phyloP scores from a whole-genome alignment of 2,113 vertebrate genomes.

The Echinops telfairi region DNA sequence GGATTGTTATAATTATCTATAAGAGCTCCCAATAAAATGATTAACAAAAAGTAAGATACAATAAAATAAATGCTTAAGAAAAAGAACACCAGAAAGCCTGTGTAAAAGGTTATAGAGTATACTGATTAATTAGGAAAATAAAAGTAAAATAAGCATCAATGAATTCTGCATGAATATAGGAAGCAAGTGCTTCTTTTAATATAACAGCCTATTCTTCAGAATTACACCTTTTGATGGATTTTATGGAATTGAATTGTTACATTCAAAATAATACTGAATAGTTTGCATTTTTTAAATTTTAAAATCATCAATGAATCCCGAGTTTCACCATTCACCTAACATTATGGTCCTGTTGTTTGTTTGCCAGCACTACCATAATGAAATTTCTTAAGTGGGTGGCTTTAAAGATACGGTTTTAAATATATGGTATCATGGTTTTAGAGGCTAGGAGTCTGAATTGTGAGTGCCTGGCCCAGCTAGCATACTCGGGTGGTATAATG shows the following conservation, averaged over 20 bases:
- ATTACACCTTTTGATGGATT: slow-evolving; percentile 19
- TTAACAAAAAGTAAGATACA: too few species aligned
- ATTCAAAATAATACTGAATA: neutral
- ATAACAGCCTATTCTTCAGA: neutral
- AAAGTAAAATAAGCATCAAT: too few species aligned
- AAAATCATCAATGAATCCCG: neutral
- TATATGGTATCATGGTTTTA: neutral
- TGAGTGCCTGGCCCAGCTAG: neutral
- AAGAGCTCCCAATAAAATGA: too few species aligned
- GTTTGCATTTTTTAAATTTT: neutral
- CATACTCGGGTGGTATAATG: too few species aligned
- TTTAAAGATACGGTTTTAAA: neutral
- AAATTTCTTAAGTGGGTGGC: neutral
- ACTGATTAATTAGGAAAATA: too few species aligned
- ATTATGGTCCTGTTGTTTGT: neutral
- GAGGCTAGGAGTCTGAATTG: neutral
- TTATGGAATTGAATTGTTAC: neutral
- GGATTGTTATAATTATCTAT: too few species aligned
- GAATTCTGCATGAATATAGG: neutral
- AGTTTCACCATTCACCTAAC: neutral
- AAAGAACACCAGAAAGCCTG: too few species aligned
- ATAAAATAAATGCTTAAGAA: too few species aligned
- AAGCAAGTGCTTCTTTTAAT: neutral
- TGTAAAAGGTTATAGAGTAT: too few species aligned
- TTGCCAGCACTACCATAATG: too few species aligned